Evolutionary conservation across 53 echinoderm and acorn worm species (phyloP).

Genomic region (Actinopyga echinites): DNA sequence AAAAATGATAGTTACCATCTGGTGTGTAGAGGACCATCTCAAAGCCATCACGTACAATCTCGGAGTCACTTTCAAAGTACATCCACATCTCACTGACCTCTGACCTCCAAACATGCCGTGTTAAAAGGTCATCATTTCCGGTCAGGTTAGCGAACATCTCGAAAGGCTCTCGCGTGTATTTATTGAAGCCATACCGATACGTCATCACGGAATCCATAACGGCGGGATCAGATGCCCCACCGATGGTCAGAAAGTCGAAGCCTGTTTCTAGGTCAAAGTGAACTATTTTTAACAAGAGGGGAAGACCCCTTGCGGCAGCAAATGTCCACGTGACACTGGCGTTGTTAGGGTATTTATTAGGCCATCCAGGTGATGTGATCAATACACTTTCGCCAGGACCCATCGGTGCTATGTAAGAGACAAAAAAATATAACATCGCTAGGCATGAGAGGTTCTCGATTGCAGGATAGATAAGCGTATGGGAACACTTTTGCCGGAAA

Average conservation of each 20-base stretch:
- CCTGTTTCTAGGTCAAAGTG: background rate
- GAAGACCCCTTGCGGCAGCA: background rate
- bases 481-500: no score
- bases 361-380: conserved; percentile 41
- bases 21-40: conserved; percentile 20
- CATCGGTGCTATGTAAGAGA: background rate
- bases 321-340: conserved; percentile 28
- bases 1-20: background rate
- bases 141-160: conserved; percentile 29
- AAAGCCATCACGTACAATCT: background rate
- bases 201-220: background rate
- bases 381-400: background rate
- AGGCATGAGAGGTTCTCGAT: background rate
- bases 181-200: background rate
- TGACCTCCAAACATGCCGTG: conserved; percentile 7
- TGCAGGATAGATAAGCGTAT: no score
- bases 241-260: conserved; percentile 16
- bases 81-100: conserved; percentile 37
- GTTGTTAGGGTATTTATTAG: conserved; percentile 35
- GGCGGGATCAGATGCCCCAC: conserved; percentile 6
- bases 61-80: conserved; percentile 21
- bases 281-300: background rate
- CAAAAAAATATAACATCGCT: background rate
- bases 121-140: conserved; percentile 18
- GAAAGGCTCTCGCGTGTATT: conserved; percentile 16